Base-by-base conservation (phyloP, 2,113 vertebrate species). In the Mohoua ochrocephala region DNA sequence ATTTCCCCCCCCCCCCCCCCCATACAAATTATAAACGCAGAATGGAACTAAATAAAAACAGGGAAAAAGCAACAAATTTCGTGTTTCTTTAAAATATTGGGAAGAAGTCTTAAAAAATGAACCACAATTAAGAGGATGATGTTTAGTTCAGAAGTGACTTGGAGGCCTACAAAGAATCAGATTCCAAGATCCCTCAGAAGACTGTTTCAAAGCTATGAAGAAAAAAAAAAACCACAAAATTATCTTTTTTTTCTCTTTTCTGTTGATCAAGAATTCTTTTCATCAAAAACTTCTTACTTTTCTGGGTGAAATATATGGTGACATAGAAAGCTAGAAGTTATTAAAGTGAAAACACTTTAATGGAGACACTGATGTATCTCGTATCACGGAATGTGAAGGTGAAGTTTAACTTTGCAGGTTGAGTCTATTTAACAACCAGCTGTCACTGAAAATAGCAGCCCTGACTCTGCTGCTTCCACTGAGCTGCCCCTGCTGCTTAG, bases 31-130 rank as follows among this genome's bases (percentile, higher is more conserved):
- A 45, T 10, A 64, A 65, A 19, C 4, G 7, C 13, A 54, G 3
- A 65, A 74, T 14, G 8, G 14, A 76, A 67, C 17, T 19, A 82
- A 45, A 60, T 27, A 65, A 37, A 37, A 41, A 7, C 17, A 37
- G 6, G 4, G 13, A 45, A 56, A 75, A 26, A 3, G 3, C 7
- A 35, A 56, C 21, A 21, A 33, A 27, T 2, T 23, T 11, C 0
- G 8, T 15, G 12, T 52, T 33, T 64, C 11, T 56, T 45, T 31
- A 42, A 41, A 71, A 45, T 8, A 39, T 1, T 39, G 33, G 15
- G 33, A 12, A 65, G 21, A 71, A 30, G 2, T 30, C 11, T 59
- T 59, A 13, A 19, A 81, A 71, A 80, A 13, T 44, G 7, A 84
- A 15, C 44, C 2, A 70, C 49, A 49, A 22, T 11, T 45, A 23